Evolutionary conservation across 2,888 invertebrate genomes (phyloP), one percentile per base, ranked within the genome.

Genomic region (Ectobius pallidus): DNA sequence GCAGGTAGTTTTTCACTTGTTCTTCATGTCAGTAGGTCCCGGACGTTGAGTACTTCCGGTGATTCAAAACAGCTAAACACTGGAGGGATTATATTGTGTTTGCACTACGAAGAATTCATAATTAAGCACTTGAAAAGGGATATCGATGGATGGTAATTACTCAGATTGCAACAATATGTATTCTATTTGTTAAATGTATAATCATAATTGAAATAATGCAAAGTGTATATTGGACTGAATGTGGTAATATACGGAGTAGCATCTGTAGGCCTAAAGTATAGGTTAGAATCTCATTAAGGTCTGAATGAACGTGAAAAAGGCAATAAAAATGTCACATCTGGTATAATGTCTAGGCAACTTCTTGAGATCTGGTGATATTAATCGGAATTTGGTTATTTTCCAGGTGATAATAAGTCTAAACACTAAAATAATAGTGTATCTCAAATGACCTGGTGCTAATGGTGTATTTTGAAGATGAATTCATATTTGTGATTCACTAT

Each of bases 51-150:
- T 65, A 73, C 73, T 73, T 72, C 73, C 73, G 75, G 73, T 72
- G 75, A 75, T 75, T 75, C 75, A 75, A 75, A 75, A 75, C 75
- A 75, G 72, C 73, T 69, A 72, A 73, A 73, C 71, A 75, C 42
- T 72, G 73, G 70, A 61, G 70, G 73, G 68, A 61, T 70, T 55
- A 44, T 70, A 55, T 67, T 49, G 67, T 67, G 71, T 71, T 71
- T 62, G 61, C 44, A 61, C 49, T 68, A 61, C 46, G 25, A 30
- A 44, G 42, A 70, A 62, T 70, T 44, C 22, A 46, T 44, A 42
- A 70, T 46, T 58, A n/a, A 32, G 9, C 58, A 11, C 16, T 30
- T 30, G n/a, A 58, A 30, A 27, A n/a, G 44, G 67, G 70, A 58
- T 67, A 55, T 55, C 62, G 55, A 74, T 74, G 74, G 74, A 74